Conservation (phyloP, 2,113 vertebrate species). For the Macquaria australasica region DNA sequence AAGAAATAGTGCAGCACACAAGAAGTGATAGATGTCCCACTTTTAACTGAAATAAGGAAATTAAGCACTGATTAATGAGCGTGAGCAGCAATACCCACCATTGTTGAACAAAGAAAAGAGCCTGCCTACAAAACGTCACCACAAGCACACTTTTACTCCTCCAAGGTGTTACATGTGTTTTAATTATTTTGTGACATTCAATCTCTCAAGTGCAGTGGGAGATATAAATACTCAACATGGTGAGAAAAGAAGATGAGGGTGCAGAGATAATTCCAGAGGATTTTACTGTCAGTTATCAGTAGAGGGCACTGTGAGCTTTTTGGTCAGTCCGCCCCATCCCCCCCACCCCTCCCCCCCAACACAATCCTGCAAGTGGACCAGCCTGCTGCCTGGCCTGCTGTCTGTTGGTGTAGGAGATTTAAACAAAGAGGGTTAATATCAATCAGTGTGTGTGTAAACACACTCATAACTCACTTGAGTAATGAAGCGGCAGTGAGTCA, state of each 20-base stretch:
- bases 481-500: slow-evolving; percentile 79
- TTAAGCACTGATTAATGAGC: not conserved
- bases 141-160: not conserved
- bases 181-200: not conserved
- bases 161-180: not conserved
- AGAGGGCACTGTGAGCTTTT: slow-evolving; percentile 85
- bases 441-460: slow-evolving; percentile 79
- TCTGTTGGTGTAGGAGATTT: slow-evolving; percentile 71
- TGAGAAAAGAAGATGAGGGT: not conserved
- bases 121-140: no score
- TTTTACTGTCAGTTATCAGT: slow-evolving; percentile 64
- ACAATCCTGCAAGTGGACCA: slow-evolving; percentile 52
- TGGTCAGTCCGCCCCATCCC: slow-evolving; percentile 33
- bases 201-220: not conserved
- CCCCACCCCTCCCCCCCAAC: not conserved
- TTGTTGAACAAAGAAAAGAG: not conserved
- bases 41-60: slow-evolving; percentile 10
- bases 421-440: slow-evolving; percentile 81
- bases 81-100: not conserved
- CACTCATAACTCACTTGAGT: slow-evolving; percentile 76
- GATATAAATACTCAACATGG: not conserved
- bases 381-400: slow-evolving; percentile 48
- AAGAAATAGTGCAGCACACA: not conserved
- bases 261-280: not conserved
- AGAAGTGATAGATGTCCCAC: not conserved